Evolutionary conservation across 2,113 vertebrate genomes (phyloP).

Genomic region (Penelope pileata): DNA sequence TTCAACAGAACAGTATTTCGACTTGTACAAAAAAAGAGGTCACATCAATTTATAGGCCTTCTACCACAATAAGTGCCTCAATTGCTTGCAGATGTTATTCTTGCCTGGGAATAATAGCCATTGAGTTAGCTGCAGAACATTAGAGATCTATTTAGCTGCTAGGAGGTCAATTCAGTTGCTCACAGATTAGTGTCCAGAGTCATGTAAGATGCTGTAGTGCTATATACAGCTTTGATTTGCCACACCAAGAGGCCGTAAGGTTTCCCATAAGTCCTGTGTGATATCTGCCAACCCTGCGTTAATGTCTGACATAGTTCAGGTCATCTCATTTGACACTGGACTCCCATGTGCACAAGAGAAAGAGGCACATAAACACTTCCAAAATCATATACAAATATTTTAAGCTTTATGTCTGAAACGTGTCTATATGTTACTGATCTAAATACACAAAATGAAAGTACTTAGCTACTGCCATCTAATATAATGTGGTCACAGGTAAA

Average conservation of each 20-base stretch:
- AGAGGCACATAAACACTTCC: neutral
- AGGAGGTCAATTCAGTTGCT: neutral
- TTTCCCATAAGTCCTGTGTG: neutral
- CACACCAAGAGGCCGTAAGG: neutral
- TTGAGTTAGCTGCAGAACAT: neutral
- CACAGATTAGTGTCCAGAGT: neutral
- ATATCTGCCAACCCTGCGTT: neutral
- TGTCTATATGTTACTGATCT: neutral
- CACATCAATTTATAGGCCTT: neutral
- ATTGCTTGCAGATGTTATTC: neutral
- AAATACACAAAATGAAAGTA: neutral
- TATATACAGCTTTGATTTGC: neutral
- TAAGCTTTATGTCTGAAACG: neutral
- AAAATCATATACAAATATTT: neutral
- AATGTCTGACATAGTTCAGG: neutral
- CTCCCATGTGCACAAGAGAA: neutral
- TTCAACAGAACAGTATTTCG: slow-evolving; percentile 7
- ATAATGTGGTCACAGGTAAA: neutral
- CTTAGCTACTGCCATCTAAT: neutral
- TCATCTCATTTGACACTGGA: neutral
- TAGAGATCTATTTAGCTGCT: neutral
- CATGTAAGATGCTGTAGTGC: neutral
- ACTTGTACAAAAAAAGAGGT: neutral
- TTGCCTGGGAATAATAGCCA: neutral
- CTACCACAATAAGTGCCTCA: neutral